A percentile compares a stretch with the other conserved stretches of the same genome.
Conservation (phyloP, 2,113 vertebrate genomes). For the Alethe castanea region DNA sequence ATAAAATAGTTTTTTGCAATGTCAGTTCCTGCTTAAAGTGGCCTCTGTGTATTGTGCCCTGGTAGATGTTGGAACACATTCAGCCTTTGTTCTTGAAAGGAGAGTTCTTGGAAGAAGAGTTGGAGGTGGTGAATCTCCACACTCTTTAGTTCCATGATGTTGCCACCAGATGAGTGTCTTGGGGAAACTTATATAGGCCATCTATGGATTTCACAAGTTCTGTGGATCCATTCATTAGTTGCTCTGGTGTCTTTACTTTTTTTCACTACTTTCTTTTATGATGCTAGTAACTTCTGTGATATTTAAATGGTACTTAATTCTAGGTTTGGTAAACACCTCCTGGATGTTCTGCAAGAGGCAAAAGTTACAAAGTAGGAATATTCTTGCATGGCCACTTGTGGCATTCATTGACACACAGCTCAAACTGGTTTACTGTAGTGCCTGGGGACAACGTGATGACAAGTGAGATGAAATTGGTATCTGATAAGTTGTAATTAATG, state of each 20-base stretch:
- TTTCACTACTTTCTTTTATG: not conserved
- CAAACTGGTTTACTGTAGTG: rapidly evolving
- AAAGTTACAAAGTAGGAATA: not conserved
- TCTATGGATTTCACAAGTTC: not conserved
- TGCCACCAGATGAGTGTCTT: not conserved
- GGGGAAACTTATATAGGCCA: not conserved
- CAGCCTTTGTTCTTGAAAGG: not conserved
- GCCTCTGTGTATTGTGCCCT: not conserved
- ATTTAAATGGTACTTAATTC: not conserved
- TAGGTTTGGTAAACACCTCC: not conserved
- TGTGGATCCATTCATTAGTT: not conserved
- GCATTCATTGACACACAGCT: not conserved
- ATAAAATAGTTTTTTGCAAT: not conserved
- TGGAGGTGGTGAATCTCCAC: not conserved
- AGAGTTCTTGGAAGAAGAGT: not conserved
- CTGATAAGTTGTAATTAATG: not conserved
- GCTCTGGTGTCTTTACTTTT: not conserved
- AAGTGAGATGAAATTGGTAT: not conserved
- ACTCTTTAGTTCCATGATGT: not conserved
- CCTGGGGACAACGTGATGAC: not conserved
- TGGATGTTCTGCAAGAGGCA: not conserved
- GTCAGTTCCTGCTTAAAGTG: not conserved
- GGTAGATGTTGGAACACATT: not conserved
- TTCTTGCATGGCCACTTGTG: not conserved
- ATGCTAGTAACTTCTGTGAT: not conserved